Evolutionary conservation across 2,113 vertebrate genomes (phyloP), one percentile per base, ranked within the genome.

Genomic region (Silurus glanis): DNA sequence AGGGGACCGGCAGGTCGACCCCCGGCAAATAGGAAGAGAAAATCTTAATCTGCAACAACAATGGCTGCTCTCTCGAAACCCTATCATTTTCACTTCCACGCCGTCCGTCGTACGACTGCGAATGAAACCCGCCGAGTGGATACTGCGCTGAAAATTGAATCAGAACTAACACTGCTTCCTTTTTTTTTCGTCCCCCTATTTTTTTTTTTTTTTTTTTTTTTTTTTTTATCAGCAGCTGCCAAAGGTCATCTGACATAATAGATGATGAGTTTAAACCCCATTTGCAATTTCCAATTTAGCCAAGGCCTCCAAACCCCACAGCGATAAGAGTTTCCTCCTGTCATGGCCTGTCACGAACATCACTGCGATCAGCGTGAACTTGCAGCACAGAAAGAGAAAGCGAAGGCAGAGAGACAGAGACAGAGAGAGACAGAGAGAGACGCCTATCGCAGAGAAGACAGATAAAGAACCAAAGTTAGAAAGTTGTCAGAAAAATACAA

Each of bases 31-130:
- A 96, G 95, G 96, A 96, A 96, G 95, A 96, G 95, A 97, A 97
- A 97, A 97, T 98, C 97, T 99, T 98, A 98, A 99, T 98, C 97
- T 97, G 95, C 95, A 96, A 96, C 95, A 80, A 99, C 97, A 99
- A 99, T 97, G 95, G 95, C 91, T 80, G 93, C 94, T 96, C 96
- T 98, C 97, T 96, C 96, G 95, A 97, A 98, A 99, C 96, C 97
- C 97, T 97, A 98, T 99, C 97, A 99, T 99, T 99, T 99, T 96
- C 98, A 97, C 97, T 96, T 97, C 95, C 95, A 95, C 95, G 95
- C 95, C 95, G 95, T 95, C 95, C 93, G 96, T 95, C 94, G 96
- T 94, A 95, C 96, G 95, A 95, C 96, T 95, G 96, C 95, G 96
- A 97, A 97, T 96, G 96, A 96, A 96, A 96, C 96, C 96, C 96